phyloP scores from a whole-genome alignment of 2,888 invertebrate genomes.

The Spodoptera picta region DNA sequence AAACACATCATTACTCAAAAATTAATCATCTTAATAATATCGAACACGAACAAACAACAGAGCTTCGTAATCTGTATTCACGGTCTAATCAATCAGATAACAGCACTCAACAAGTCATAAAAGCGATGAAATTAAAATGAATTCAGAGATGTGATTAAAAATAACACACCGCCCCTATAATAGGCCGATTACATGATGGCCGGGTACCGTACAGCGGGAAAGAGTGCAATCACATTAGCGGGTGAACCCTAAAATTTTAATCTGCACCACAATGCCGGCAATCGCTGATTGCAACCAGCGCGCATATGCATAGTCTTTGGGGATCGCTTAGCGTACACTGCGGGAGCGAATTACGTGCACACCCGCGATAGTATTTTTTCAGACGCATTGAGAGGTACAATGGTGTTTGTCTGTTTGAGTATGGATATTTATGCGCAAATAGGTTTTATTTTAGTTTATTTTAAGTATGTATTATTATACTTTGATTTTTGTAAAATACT shows the following conservation, averaged over 20 bases:
- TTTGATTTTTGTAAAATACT: too few relatives aligned
- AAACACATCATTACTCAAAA: too few relatives aligned
- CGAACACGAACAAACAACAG: constrained; percentile 9
- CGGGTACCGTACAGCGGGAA: constrained; percentile 76
- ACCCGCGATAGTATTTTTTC: not conserved
- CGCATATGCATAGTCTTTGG: constrained; percentile 88
- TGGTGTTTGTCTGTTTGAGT: too few relatives aligned
- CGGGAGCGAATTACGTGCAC: constrained; percentile 34
- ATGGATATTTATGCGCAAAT: too few relatives aligned
- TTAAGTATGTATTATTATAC: too few relatives aligned
- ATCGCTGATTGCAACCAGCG: constrained; percentile 85
- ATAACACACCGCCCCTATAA: constrained; percentile 82
- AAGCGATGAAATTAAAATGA: constrained; percentile 55
- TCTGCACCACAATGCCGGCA: constrained; percentile 85
- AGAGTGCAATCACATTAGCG: constrained; percentile 88
- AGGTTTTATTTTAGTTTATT: too few relatives aligned
- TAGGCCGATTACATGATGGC: constrained; percentile 74
- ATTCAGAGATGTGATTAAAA: constrained; percentile 81
- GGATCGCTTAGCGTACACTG: constrained; percentile 84
- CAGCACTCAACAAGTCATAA: constrained; percentile 40
- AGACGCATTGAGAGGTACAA: too few relatives aligned
- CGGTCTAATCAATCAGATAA: constrained; percentile 57
- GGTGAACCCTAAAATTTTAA: constrained; percentile 89
- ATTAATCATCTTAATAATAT: constrained; percentile 17
- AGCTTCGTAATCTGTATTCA: constrained; percentile 25